Percentiles rank a stretch among this genome's conserved stretches.
Conservation (phyloP, 2,797 vertebrate species). For the Carduelis carduelis region DNA sequence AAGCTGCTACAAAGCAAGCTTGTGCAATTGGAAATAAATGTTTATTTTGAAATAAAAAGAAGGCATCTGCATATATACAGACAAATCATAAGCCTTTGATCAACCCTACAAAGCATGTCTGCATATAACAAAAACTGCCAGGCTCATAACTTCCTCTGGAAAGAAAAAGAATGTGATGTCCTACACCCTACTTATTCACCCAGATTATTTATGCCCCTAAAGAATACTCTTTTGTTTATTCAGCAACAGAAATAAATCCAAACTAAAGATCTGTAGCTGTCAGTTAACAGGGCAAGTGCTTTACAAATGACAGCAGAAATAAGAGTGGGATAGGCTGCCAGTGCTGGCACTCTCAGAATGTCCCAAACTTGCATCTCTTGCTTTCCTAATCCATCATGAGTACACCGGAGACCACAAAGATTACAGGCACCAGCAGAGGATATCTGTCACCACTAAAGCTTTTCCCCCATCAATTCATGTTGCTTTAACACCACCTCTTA, state of each 20-base stretch:
- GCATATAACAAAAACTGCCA: neutral
- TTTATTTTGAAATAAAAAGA: conserved; percentile 34
- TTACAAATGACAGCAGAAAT: neutral
- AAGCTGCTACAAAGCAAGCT: neutral
- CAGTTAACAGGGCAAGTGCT: neutral
- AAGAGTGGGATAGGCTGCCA: neutral
- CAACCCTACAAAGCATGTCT: neutral
- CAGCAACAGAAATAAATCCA: neutral
- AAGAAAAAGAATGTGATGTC: neutral
- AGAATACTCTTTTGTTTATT: neutral
- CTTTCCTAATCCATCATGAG: neutral
- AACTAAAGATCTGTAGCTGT: neutral
- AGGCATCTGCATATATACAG: neutral
- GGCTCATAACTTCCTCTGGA: neutral
- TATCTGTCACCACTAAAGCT: neutral
- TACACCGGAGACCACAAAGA: neutral
- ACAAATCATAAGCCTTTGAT: conserved; percentile 23
- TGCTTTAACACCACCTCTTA: neutral
- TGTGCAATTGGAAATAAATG: conserved; percentile 8
- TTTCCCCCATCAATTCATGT: neutral
- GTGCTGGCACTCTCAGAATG: neutral
- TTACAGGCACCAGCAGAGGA: neutral
- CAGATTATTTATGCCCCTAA: neutral
- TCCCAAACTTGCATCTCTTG: neutral
- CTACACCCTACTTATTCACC: neutral